Base-by-base conservation (phyloP, 2,888 invertebrate species). In the Hypsopygia costalis region DNA sequence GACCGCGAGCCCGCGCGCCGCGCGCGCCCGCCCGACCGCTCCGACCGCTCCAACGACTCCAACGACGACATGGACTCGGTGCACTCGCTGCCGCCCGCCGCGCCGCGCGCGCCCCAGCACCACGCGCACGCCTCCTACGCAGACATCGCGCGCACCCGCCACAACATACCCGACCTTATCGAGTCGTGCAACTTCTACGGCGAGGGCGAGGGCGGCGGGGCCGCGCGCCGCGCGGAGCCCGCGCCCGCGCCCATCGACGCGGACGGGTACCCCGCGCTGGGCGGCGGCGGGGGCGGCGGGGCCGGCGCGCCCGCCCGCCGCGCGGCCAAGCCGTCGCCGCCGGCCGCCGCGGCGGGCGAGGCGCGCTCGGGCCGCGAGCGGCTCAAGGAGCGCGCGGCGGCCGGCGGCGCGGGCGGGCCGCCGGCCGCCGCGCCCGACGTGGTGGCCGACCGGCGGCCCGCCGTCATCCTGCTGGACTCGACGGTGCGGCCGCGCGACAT, bases 31-130 rank as follows among this genome's bases (percentile, higher is more conserved):
- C 80, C 46, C 39, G 29, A 43, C 34, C 52, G 83, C 47, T 94
- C 93, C 60, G 96, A 96, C 65, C 95, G 95, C 79, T 94, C 94
- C 49, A 90, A 90, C 69, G 95, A 95, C 73, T 95, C 95, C 57
- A 94, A 94, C 68, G 92, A 91, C 70, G 94, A 94, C 78, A 90
- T 93, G 63, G 96, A 96, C 69, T 95, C 95, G 9, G 94, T 95
- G 53, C 95, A 95, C 82, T 96, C 96, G 54, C 88, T 95, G 64
- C 95, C 94, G 58, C 80, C 61, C 56, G 86, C 64, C 34, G 31
- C 41, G 75, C 93, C 72, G 93, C 94, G n/a, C 93, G 93, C 62
- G 92, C 94, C 39, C 10, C 32, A 60, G 91, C 93, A 37, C 85
- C 91, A 52, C 33, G 64, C 90, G 28, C 89, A 88, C 62, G 92